Conservation (phyloP, 2,797 vertebrate genomes). For the Acomys russatus region DNA sequence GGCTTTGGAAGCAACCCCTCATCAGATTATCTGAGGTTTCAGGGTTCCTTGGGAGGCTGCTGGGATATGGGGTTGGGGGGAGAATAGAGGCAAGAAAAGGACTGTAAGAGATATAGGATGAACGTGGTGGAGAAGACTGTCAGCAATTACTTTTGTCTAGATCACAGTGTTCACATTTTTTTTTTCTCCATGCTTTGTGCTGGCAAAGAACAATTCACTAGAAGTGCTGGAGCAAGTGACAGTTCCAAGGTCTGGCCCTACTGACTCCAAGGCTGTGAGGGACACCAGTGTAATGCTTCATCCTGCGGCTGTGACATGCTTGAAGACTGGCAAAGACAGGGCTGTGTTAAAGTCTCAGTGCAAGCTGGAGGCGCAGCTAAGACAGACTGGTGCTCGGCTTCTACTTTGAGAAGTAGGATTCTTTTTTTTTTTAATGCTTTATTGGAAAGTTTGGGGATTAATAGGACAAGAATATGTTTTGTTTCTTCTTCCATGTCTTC, state of each 20-base stretch:
- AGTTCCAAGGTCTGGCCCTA: not conserved
- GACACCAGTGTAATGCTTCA: not conserved
- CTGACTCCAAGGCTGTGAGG: not conserved
- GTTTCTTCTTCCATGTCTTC: constrained; percentile 74
- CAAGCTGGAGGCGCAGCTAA: not conserved
- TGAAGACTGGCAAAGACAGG: not conserved
- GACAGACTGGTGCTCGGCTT: not conserved
- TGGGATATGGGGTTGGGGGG: not conserved
- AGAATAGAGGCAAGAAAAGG: not conserved
- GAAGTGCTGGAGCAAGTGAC: not conserved
- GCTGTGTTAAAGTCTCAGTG: not conserved
- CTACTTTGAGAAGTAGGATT: not conserved
- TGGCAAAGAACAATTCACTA: not conserved
- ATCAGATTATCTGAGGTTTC: not conserved
- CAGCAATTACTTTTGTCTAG: not conserved
- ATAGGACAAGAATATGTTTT: constrained; percentile 64
- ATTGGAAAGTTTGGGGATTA: constrained; percentile 58
- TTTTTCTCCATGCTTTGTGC: not conserved
- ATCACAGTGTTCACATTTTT: not conserved
- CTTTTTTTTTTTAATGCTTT: constrained; percentile 2
- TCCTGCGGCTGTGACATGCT: not conserved
- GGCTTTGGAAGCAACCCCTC: not conserved
- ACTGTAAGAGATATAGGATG: not conserved
- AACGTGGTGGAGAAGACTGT: not conserved
- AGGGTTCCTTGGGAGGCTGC: not conserved